Percentiles rank a stretch among this genome's conserved stretches.
These are phyloP conservation scores for Onychomys leucogaster DNA, from an alignment of 2,797 vertebrate species.

Conservation along the genomic window DNA sequence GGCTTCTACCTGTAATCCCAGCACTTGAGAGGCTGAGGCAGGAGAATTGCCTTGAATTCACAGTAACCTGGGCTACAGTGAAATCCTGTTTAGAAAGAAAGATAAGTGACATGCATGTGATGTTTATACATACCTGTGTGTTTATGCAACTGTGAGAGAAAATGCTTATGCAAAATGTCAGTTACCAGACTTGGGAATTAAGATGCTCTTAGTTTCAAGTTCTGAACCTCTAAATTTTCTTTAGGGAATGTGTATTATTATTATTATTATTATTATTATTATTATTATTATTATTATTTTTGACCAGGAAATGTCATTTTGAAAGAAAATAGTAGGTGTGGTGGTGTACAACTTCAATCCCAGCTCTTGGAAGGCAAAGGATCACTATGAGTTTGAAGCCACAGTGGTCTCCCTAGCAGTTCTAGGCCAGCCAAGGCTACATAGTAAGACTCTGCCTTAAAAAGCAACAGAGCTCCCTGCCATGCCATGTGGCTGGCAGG, in stretches of 20 bases:
- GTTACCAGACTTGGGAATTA: background rate
- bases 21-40: background rate
- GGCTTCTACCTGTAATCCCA: background rate
- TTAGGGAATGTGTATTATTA: background rate
- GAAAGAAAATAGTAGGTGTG: background rate
- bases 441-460: background rate
- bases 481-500: background rate
- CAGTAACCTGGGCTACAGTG: background rate
- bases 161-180: background rate
- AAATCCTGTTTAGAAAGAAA: background rate
- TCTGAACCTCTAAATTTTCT: slow-evolving; percentile 37
- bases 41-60: background rate
- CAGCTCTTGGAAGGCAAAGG: background rate
- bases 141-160: background rate
- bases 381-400: background rate
- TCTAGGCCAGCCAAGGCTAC: background rate
- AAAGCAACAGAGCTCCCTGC: background rate
- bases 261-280: too few relatives aligned
- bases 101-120: background rate
- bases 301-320: background rate
- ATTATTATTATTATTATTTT: too few relatives aligned
- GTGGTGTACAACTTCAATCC: background rate
- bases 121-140: background rate
- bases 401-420: background rate
- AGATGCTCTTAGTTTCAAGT: slow-evolving; percentile 31